Conservation (phyloP, 2,797 vertebrate species). For the Loris lydekkerianus region DNA sequence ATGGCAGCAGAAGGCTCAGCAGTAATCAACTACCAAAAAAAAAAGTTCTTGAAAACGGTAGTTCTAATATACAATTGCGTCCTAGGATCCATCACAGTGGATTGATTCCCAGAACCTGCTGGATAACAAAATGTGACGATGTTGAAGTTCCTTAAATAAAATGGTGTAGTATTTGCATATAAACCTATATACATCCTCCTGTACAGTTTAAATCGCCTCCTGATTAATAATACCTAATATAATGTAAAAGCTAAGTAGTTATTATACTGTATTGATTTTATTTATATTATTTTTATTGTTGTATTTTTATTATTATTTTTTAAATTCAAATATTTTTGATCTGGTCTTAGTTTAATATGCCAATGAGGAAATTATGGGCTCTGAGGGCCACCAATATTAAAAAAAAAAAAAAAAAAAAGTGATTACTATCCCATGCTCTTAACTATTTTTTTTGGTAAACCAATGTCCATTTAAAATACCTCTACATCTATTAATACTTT, state of each 20-base stretch:
- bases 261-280: background rate
- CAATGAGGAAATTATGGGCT: background rate
- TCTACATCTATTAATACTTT: background rate
- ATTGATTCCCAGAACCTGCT: background rate
- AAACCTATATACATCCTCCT: background rate
- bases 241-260: background rate
- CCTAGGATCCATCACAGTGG: background rate
- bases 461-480: background rate
- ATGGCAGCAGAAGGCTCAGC: background rate
- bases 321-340: background rate
- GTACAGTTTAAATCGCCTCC: background rate
- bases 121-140: background rate
- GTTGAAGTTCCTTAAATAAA: background rate
- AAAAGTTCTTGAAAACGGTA: background rate
- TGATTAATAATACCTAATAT: background rate
- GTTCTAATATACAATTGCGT: background rate
- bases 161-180: background rate
- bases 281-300: background rate
- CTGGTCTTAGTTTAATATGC: background rate
- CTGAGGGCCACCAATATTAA: background rate
- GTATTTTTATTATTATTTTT: too few species aligned
- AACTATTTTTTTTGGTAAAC: background rate
- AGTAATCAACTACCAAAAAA: background rate
- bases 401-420: background rate
- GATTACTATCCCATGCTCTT: background rate